Base-by-base conservation (phyloP, 2,888 invertebrate species). In the Aplocera efformata region DNA sequence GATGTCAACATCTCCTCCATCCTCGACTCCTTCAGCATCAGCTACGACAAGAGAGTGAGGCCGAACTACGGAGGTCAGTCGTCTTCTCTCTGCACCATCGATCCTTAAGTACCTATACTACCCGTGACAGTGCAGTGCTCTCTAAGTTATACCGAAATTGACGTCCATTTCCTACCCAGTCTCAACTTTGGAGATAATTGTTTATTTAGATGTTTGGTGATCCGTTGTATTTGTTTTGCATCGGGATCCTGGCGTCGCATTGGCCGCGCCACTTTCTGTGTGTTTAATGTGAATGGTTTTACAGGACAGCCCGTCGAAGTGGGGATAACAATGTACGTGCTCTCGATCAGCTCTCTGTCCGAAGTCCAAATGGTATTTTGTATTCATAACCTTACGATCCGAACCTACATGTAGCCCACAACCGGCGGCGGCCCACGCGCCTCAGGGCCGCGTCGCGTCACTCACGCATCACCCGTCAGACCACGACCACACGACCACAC, bases 1-100 rank as follows among this genome's bases (percentile, higher is more conserved):
- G 95, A 95, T 82, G 95, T 95, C 77, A 96, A 96, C 91, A 95
- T 96, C 89, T 95, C 96, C 74, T 94, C 94, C 80, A 96, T 96
- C 79, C 90, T 96, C 89, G 95, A 96, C 89, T 95, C 95, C 75
- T 95, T 96, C 90, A 96, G 96, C 88, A 93, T 94, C 88, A 96
- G 95, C 89, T 97, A 97, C 89, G 97, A 98, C 91, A 98, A 97
- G 93, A 94, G 97, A 92, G 95, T 98, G 92, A 94, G 97, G 90
- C 97, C 97, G 81, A 96, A 97, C 90, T 97, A 97, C 90, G 96
- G 96, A 94, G 96, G 96, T 96, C 53, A 68, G 75, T 67, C 44
- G 24, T 8, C 8, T n/a, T n/a, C 23, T 10, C 25, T 17, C 24
- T 9, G 13, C 31, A 6, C 25, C 1, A 3, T 10, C 13, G n/a